Evolutionary conservation across 2,113 vertebrate species (phyloP).

Genomic region (Microcebus griseorufus): DNA sequence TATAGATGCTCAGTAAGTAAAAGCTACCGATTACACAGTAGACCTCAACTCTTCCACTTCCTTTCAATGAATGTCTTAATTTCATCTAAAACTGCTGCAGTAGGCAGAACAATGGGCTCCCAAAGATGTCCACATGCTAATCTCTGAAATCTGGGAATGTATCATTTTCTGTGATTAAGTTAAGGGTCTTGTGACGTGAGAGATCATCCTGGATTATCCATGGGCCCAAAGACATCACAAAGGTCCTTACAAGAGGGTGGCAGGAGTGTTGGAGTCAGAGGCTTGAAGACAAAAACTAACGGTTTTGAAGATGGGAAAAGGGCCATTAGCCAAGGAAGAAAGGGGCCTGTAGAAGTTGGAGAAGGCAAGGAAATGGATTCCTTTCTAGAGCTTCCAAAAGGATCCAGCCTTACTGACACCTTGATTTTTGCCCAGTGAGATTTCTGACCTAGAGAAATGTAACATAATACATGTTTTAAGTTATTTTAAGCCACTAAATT

Average conservation of each 20-base stretch:
- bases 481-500: neutral
- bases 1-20: neutral
- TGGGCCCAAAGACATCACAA: neutral
- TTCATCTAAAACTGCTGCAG: neutral
- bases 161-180: too few species aligned
- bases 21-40: neutral
- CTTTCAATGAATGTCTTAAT: neutral
- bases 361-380: neutral
- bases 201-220: neutral
- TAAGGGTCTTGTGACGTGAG: neutral
- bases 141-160: neutral
- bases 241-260: neutral
- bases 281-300: neutral
- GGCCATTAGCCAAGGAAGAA: neutral
- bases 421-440: neutral
- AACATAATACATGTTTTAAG: neutral
- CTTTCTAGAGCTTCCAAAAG: neutral
- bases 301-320: neutral
- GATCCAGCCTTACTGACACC: neutral
- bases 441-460: neutral
- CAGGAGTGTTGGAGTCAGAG: neutral
- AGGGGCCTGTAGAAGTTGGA: neutral
- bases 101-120: neutral
- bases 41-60: neutral
- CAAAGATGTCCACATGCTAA: neutral